phyloP scores from a whole-genome alignment of 2,797 vertebrate species.

The Clarias laeviceps region DNA sequence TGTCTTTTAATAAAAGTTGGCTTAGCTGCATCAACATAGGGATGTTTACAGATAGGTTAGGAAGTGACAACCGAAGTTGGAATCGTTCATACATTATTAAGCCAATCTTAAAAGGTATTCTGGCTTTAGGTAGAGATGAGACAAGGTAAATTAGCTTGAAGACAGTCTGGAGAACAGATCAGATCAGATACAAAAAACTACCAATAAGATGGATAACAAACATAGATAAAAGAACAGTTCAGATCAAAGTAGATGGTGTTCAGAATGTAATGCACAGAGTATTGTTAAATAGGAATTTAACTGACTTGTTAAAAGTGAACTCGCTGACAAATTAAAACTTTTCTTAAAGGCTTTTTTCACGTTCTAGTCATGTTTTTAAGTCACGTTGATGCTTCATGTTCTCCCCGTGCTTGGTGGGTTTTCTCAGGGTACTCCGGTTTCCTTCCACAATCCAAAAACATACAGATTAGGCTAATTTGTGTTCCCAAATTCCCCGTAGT shows the following conservation, averaged over 20 bases:
- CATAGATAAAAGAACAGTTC: background rate
- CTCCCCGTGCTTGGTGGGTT: no score
- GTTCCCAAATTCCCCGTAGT: no score
- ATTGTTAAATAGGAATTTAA: background rate
- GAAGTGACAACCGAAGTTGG: background rate
- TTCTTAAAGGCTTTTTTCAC: background rate
- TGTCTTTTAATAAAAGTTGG: background rate
- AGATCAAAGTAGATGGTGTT: background rate
- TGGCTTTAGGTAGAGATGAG: background rate
- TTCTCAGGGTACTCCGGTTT: no score
- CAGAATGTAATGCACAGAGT: background rate
- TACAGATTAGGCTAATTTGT: no score
- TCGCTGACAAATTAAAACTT: background rate
- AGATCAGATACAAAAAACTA: slow-evolving; percentile 3
- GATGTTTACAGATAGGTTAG: background rate
- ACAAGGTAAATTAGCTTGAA: background rate
- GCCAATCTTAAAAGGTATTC: background rate
- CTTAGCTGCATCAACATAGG: background rate
- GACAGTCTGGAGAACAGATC: background rate
- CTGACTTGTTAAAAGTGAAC: background rate
- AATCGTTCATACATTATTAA: background rate
- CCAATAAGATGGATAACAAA: background rate
- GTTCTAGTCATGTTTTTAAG: background rate
- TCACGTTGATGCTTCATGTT: background rate
- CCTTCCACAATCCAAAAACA: no score